A percentile compares a stretch with the other conserved stretches of the same genome.
These are phyloP conservation scores for Colaptes auratus DNA, from an alignment of 2,113 vertebrate genomes.

Conservation along the genomic window DNA sequence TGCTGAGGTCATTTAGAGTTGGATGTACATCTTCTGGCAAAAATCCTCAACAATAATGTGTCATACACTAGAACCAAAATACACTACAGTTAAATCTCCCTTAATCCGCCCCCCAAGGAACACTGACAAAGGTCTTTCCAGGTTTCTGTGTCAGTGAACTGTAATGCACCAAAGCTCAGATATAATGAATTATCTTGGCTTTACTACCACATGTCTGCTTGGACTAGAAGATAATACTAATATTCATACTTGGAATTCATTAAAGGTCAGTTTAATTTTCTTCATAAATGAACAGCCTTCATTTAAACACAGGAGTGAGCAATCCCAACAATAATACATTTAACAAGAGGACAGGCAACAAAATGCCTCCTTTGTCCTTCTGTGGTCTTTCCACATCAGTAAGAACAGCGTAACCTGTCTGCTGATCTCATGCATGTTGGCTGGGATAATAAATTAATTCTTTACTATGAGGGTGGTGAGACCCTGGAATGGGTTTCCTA, in stretches of 20 bases:
- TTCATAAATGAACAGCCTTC: not conserved
- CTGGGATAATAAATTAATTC: not conserved
- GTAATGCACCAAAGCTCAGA: not conserved
- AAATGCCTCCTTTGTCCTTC: not conserved
- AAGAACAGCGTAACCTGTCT: not conserved
- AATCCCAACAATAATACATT: not conserved
- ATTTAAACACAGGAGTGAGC: conserved; percentile 7
- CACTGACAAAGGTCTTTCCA: not conserved
- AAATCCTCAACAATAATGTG: not conserved
- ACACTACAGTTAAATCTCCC: not conserved
- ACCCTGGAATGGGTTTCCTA: no score
- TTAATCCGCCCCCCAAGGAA: accelerated
- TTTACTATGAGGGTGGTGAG: no score
- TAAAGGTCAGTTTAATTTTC: not conserved
- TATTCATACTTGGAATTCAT: not conserved
- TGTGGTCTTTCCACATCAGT: not conserved
- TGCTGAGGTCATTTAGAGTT: not conserved
- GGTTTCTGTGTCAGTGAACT: not conserved
- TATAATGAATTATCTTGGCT: conserved; percentile 2
- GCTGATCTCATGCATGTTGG: not conserved
- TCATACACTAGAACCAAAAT: not conserved
- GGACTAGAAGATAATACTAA: not conserved
- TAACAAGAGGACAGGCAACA: not conserved
- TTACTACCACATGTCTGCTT: not conserved
- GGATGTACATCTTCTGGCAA: not conserved